Conservation (phyloP, 23 tunicate genomes). For the Botrylloides violaceus region DNA sequence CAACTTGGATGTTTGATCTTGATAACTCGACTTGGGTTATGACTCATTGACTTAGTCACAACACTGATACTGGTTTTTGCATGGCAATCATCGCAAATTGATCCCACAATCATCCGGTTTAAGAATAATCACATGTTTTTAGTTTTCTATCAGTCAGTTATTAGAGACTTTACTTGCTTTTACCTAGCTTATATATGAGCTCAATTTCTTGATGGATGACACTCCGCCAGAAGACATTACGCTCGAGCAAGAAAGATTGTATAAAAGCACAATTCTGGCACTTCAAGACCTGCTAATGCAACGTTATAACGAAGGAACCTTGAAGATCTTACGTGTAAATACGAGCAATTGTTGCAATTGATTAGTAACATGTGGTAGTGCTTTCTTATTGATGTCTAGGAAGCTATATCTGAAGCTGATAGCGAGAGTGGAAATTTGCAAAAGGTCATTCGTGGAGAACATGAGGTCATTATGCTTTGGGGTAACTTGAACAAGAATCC, state of each 20-base stretch:
- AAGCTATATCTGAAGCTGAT: conserved; percentile 76
- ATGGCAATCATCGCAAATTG: too few relatives aligned
- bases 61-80: too few relatives aligned
- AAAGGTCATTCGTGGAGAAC: conserved; percentile 54
- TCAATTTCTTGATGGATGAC: conserved; percentile 42
- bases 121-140: too few relatives aligned
- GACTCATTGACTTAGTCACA: too few relatives aligned
- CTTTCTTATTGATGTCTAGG: conserved; percentile 14
- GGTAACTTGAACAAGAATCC: conserved; percentile 90
- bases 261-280: conserved; percentile 46
- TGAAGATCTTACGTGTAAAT: conserved; percentile 53
- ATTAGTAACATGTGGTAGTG: neutral
- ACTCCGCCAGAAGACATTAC: conserved; percentile 20
- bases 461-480: conserved; percentile 78
- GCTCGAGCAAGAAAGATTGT: conserved; percentile 13
- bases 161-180: neutral
- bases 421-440: conserved; percentile 88
- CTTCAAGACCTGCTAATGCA: conserved; percentile 40
- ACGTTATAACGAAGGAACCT: conserved; percentile 56
- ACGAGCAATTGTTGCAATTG: neutral
- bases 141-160: too few relatives aligned
- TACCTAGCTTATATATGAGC: conserved; percentile 50
- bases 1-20: too few relatives aligned
- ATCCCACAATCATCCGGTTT: too few relatives aligned
- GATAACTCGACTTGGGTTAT: too few relatives aligned